These are phyloP conservation scores for Phoebastria nigripes DNA, from an alignment of 2,797 vertebrate species.

Conservation along the genomic window DNA sequence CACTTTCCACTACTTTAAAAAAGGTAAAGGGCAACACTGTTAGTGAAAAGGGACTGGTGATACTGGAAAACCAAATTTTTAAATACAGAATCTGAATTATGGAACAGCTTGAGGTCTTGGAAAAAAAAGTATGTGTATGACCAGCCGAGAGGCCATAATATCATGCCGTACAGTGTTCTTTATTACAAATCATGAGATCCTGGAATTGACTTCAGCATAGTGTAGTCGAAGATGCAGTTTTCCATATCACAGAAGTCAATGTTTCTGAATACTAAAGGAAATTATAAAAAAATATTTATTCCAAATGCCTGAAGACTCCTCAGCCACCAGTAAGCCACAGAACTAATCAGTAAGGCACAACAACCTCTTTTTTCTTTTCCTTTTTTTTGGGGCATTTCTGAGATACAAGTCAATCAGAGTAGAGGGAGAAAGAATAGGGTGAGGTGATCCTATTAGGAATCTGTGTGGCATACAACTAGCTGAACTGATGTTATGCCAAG, in stretches of 20 bases:
- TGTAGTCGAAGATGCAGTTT: background rate
- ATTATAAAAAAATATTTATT: background rate
- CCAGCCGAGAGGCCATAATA: background rate
- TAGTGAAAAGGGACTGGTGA: background rate
- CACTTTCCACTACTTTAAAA: background rate
- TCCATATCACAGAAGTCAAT: background rate
- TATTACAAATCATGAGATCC: background rate
- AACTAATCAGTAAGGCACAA: background rate
- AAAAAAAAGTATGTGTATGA: background rate
- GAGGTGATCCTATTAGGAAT: background rate
- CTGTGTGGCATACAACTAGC: background rate
- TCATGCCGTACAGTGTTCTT: background rate
- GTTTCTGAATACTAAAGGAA: background rate
- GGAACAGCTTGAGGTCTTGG: background rate
- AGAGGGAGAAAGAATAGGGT: background rate
- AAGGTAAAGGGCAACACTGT: background rate
- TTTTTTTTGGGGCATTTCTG: background rate
- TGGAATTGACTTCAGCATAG: background rate
- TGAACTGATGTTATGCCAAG: background rate
- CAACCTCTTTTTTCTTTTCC: background rate
- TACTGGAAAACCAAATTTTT: background rate
- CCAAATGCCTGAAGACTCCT: background rate
- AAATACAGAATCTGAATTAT: background rate
- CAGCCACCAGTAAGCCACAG: background rate
- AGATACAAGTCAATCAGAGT: background rate